Conservation (phyloP, 1,140 invertebrate genomes). For the Aphelenchoides avenae region DNA sequence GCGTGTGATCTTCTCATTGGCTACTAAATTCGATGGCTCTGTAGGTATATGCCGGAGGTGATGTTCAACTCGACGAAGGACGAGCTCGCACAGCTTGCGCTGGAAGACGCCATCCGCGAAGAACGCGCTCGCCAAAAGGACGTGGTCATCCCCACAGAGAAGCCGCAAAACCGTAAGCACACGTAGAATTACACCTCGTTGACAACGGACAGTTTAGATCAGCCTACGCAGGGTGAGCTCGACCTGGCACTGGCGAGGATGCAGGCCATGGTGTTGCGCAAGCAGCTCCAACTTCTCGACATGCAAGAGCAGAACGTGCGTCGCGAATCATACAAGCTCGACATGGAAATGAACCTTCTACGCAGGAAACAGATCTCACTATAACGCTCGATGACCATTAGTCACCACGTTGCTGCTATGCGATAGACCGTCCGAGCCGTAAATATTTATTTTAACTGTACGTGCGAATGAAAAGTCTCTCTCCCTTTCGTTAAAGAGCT, state of each 20-base stretch:
- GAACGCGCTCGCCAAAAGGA: background rate
- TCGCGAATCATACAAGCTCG: constrained; percentile 11
- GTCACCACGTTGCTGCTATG: too few relatives aligned
- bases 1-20: too few relatives aligned
- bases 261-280: constrained; percentile 6
- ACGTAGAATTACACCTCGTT: constrained; percentile 6
- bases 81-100: background rate
- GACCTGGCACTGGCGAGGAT: constrained; percentile 11
- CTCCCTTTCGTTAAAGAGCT: too few relatives aligned
- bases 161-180: background rate
- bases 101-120: too few relatives aligned
- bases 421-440: too few relatives aligned
- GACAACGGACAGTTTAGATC: constrained; percentile 7
- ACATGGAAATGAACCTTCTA: constrained; percentile 24
- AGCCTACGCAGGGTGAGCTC: background rate
- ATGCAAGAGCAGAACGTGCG: constrained; percentile 17
- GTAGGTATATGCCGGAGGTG: constrained; percentile 14
- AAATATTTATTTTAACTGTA: too few relatives aligned
- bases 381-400: too few relatives aligned
- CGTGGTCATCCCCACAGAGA: constrained; percentile 1
- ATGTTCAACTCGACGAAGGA: constrained; percentile 11
- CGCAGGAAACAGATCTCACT: too few relatives aligned
- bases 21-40: background rate
- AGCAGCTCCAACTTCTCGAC: constrained; percentile 12
- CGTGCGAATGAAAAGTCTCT: too few relatives aligned